Evolutionary conservation across 2,888 invertebrate species (phyloP), one percentile per base, ranked within the genome.

Genomic region (Caenorhabditis wallacei): DNA sequence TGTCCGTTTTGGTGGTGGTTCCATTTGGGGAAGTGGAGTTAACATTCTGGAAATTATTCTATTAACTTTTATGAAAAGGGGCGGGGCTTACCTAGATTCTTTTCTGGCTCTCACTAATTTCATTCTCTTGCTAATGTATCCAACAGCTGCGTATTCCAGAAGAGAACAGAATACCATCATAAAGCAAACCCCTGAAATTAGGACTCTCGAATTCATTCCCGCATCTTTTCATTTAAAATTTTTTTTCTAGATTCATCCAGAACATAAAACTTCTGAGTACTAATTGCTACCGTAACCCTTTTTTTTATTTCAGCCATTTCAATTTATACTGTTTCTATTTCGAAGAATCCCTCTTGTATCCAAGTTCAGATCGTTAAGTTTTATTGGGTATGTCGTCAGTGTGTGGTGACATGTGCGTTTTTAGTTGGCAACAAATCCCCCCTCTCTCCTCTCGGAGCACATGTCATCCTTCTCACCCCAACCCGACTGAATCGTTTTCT

Each of bases 151-250:
- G 94, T 97, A 97, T 94, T 97, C 97, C 94, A 97, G 94, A 92
- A 97, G 94, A 93, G 97, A 97, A 92, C 97, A 97, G 94, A 97
- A 97, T 93, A 97, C 97, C 97, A 97, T 97, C 93, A 97, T 96
- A 95, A 97, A 97, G 94, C 97, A 97, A 92, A 88, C 87, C 5
- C 88, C 88, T 89, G 84, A 20, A 87, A 64, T 22, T 40, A 26
- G 54, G 16, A 59, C 35, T 7, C 10, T 35, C 35, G n/a, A n/a
- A n/a, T n/a, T n/a, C n/a, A n/a, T n/a, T n/a, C n/a, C n/a, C n/a
- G n/a, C n/a, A n/a, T n/a, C n/a, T n/a, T n/a, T n/a, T n/a, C n/a
- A n/a, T n/a, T n/a, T n/a, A 30, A 30, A 30, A 8, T 51, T 22
- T 40, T 64, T 20, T 11, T 26, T 22, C 43, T 13, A 43, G 13